Conservation (phyloP, 1,140 invertebrate genomes). For the Drosophila sucinea region DNA sequence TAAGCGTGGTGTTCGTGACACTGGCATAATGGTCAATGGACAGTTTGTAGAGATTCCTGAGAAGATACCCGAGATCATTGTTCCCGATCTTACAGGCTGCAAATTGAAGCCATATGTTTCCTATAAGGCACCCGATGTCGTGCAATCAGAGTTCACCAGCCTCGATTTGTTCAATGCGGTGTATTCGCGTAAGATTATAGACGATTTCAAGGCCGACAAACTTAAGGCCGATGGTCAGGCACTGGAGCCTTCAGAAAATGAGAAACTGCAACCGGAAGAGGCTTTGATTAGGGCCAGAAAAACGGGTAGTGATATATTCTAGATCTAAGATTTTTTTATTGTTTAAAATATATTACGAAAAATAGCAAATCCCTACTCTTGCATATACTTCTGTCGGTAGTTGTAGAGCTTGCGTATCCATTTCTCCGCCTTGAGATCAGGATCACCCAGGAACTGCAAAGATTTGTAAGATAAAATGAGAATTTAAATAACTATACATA, state of each 20-base stretch:
- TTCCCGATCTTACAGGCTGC: slow-evolving; percentile 92
- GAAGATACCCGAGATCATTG: slow-evolving; percentile 95
- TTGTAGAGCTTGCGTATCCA: slow-evolving; percentile 78
- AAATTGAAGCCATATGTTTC: slow-evolving; percentile 97
- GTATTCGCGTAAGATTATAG: slow-evolving; percentile 91
- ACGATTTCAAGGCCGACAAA: slow-evolving; percentile 90
- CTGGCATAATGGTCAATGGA: slow-evolving; percentile 85
- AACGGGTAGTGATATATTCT: slow-evolving; percentile 92
- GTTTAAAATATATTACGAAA: slow-evolving; percentile 40
- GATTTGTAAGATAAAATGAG: not conserved
- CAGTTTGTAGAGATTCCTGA: slow-evolving; percentile 90
- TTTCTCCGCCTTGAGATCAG: slow-evolving; percentile 70
- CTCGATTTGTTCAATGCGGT: slow-evolving; percentile 93
- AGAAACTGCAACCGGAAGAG: slow-evolving; percentile 88
- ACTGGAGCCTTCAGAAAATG: slow-evolving; percentile 88
- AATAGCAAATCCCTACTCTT: slow-evolving; percentile 49
- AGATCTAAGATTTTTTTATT: slow-evolving; percentile 56
- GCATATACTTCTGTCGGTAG: slow-evolving; percentile 75
- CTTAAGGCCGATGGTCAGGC: slow-evolving; percentile 88
- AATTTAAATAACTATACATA: not conserved
- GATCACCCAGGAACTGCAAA: slow-evolving; percentile 72
- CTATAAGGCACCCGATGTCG: slow-evolving; percentile 89
- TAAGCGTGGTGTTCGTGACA: slow-evolving; percentile 87
- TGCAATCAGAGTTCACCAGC: slow-evolving; percentile 91
- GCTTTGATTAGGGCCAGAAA: slow-evolving; percentile 87